Percentiles rank a stretch among this genome's conserved stretches.
Evolutionary conservation across 2,797 vertebrate genomes (phyloP).

Genomic region (Gallinago solitaria): DNA sequence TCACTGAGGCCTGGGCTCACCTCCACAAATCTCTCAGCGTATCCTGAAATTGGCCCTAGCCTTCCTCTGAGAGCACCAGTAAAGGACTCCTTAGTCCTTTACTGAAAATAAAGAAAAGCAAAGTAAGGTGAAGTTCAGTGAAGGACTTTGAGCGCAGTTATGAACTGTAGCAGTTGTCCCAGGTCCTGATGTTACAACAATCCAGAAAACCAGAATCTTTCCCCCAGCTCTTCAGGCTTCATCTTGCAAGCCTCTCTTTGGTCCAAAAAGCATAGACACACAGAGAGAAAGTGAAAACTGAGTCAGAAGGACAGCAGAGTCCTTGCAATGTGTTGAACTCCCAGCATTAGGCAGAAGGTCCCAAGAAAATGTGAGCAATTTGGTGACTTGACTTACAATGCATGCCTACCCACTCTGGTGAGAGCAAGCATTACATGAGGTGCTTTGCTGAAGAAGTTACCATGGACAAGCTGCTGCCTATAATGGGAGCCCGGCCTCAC

Average conservation of each 20-base stretch:
- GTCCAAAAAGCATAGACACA: not conserved
- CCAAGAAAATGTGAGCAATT: not conserved
- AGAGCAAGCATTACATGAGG: not conserved
- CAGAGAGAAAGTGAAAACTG: not conserved
- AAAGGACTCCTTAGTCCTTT: not conserved
- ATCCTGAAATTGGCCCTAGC: not conserved
- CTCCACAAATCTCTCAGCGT: not conserved
- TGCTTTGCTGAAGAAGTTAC: not conserved
- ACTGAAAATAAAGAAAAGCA: not conserved
- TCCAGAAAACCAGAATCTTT: not conserved
- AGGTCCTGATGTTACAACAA: not conserved
- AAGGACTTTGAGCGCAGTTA: not conserved
- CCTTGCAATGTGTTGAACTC: not conserved
- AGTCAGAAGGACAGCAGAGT: not conserved
- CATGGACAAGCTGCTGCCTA: not conserved
- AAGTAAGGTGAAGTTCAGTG: not conserved
- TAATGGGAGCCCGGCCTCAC: not conserved
- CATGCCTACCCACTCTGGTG: not conserved
- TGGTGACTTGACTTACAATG: not conserved
- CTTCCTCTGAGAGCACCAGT: not conserved
- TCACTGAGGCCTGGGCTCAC: not conserved
- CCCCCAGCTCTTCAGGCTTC: not conserved
- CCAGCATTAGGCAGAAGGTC: not conserved
- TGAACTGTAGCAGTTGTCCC: not conserved
- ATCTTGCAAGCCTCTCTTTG: not conserved